Evolutionary conservation across 2,797 vertebrate species (phyloP), one percentile per base, ranked within the genome.

Genomic region (Peromyscus attwateri): DNA sequence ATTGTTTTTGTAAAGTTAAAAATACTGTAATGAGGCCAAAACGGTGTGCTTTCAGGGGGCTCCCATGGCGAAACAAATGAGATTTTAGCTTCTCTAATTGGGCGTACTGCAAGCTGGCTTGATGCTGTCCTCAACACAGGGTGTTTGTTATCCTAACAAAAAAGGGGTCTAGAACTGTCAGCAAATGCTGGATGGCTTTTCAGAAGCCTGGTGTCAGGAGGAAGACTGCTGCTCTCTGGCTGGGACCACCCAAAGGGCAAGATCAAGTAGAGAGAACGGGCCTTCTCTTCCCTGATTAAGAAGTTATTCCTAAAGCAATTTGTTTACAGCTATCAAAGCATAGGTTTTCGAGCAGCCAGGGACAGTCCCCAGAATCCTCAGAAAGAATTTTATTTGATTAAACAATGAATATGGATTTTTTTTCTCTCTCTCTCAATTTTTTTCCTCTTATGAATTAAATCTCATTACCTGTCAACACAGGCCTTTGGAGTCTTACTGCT

Each of bases 1-100:
- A 99, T 99, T 99, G 99, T 99, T 99, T 99, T 99, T 98, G 98
- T 98, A 98, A 99, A 99, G 99, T 99, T 99, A 99, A 99, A 99
- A 99, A 99, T 98, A 99, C 98, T 98, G 98, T 98, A 99, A 99
- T 99, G 99, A 99, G 98, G 98, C 98, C 98, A 98, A 99, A 99
- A 98, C 97, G 98, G 99, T 99, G 98, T 97, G 98, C 98, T 99
- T 99, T 99, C 98, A 96, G 98, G 98, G 97, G 98, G 97, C 99
- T 98, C 99, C 99, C 98, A 99, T 87, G 98, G 99, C 98, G 99
- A 99, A 99, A 99, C 99, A 99, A 99, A 99, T 99, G 99, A 99
- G 99, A 99, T 99, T 99, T 99, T 98, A 98, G 99, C 98, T 99
- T 98, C 98, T 99, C 98, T 99, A 99, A 99, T 99, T 99, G 99